phyloP scores from a whole-genome alignment of 2,888 invertebrate species.

The Lasiommata megera region DNA sequence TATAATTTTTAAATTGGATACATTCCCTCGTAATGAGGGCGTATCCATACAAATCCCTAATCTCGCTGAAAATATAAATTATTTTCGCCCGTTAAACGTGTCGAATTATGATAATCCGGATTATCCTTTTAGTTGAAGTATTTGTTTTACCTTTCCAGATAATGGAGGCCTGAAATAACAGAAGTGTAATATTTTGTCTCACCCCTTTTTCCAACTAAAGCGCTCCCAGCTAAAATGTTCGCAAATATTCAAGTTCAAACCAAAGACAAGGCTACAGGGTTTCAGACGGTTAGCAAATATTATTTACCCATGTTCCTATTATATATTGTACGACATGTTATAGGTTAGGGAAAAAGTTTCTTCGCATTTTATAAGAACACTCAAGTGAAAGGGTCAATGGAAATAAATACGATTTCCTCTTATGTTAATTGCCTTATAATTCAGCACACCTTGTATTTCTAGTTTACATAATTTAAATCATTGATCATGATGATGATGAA shows the following conservation, averaged over 20 bases:
- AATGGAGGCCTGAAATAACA: conserved; percentile 4
- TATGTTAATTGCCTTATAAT: too few species aligned
- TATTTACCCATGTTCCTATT: too few species aligned
- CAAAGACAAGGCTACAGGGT: background rate
- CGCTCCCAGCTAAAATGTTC: background rate
- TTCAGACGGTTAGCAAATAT: too few species aligned
- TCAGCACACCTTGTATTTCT: too few species aligned
- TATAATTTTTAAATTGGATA: background rate
- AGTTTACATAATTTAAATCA: too few species aligned
- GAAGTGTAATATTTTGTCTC: conserved; percentile 1
- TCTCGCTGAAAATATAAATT: background rate
- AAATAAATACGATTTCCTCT: too few species aligned
- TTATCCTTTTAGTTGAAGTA: conserved; percentile 8
- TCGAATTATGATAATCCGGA: conserved; percentile 11
- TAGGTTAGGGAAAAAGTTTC: too few species aligned
- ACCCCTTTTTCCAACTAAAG: conserved; percentile 1
- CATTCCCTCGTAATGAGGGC: background rate
- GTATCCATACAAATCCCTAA: background rate
- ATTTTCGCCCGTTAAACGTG: background rate
- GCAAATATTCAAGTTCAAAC: background rate
- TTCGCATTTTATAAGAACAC: too few species aligned
- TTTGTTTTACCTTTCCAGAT: background rate
- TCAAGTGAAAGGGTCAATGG: too few species aligned
- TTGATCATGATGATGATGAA: too few species aligned
- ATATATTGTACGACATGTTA: too few species aligned